A percentile compares a stretch with the other conserved stretches of the same genome.
phyloP scores from a whole-genome alignment of 2,797 vertebrate genomes.

The Crax fasciolata region DNA sequence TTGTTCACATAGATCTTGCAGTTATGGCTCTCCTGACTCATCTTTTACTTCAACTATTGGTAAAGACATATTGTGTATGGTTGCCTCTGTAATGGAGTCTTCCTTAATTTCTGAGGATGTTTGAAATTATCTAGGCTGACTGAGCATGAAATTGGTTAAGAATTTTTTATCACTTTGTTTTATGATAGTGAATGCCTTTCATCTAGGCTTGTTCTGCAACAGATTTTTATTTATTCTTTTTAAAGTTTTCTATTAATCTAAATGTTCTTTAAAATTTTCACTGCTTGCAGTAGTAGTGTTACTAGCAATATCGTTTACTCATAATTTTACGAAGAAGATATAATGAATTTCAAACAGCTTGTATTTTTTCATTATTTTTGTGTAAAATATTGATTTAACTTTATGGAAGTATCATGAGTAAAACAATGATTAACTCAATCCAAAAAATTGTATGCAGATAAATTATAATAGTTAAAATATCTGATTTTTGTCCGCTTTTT shows the following conservation, averaged over 20 bases:
- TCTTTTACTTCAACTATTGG: fast-evolving
- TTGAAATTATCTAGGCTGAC: not conserved
- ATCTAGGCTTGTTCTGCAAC: not conserved
- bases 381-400: not conserved
- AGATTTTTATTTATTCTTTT: not conserved
- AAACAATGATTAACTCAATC: not conserved
- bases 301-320: not conserved
- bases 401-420: not conserved
- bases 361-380: not conserved
- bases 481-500: not conserved
- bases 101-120: not conserved
- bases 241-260: not conserved
- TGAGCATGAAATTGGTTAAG: not conserved
- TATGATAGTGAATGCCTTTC: not conserved
- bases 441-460: not conserved
- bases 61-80: not conserved
- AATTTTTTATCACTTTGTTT: not conserved
- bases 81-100: not conserved
- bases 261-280: not conserved
- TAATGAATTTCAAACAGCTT: not conserved
- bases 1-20: not conserved
- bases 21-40: not conserved
- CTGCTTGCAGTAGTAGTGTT: not conserved
- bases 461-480: not conserved
- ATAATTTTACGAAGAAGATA: not conserved